Evolutionary conservation across 2,113 vertebrate species (phyloP), one percentile per base, ranked within the genome.

Genomic region (Nipponia nippon): DNA sequence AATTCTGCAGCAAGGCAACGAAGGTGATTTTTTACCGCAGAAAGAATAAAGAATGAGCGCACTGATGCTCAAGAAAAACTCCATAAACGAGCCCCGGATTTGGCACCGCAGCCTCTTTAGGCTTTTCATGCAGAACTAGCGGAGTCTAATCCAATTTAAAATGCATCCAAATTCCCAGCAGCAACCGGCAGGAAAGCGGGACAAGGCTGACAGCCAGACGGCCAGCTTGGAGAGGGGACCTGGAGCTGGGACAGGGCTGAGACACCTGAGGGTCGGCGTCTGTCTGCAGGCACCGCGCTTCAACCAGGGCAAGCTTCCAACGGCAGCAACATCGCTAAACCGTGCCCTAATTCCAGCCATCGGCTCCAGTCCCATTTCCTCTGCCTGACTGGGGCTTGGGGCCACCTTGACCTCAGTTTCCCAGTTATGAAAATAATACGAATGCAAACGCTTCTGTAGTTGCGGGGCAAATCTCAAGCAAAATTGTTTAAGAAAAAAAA

Each of bases 81-180:
- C 72, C 29, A 7, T 4, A 22, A 29, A 34, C 3, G 29, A 87
- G 81, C 23, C 70, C 76, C 66, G 18, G 77, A 7, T 26, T 67
- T 79, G 82, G 87, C 52, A 14, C 36, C 20, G 55, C 55, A 66
- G 69, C 36, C 14, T 42, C 58, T n/a, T 62, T 10, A 70, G 63
- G 17, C 46, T 65, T 84, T 47, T 40, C 69, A n/a, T 4, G 81
- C 70, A 76, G 70, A 85, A 26, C 32, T 6, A 50, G 85, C 23
- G 30, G 87, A 85, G 88, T 14, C 56, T 67, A 94, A 94, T 65
- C 65, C 7, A 1, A 83, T 88, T 90, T 69, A 59, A 89, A 97
- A 95, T 36, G 67, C 87, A 85, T 79, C 87, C 90, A 92, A 94
- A 69, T 42, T 91, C 75, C 75, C 81, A 93, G 63, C 92, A 94